Conservation (phyloP, 2,113 vertebrate genomes). For the Globicephala melas region DNA sequence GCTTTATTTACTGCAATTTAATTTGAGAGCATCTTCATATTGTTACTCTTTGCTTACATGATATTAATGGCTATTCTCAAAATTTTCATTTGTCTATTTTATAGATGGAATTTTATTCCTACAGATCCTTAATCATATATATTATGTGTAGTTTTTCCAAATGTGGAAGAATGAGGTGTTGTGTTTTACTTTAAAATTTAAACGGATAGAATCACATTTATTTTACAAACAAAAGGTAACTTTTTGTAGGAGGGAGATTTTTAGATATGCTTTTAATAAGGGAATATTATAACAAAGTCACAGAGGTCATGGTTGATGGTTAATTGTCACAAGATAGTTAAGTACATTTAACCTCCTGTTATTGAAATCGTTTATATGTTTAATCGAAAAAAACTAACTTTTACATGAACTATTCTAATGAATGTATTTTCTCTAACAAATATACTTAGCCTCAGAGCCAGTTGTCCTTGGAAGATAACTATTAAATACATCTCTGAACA, state of each 20-base stretch:
- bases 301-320: neutral
- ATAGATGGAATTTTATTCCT: neutral
- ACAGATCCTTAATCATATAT: neutral
- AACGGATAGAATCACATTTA: neutral
- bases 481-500: neutral
- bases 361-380: slow-evolving; percentile 13
- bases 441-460: neutral
- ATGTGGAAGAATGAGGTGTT: neutral
- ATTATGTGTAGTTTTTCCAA: neutral
- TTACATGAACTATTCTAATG: neutral
- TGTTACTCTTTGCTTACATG: neutral
- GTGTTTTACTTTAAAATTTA: neutral
- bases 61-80: neutral
- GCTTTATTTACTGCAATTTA: neutral
- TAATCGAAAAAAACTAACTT: neutral
- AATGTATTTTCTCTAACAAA: neutral
- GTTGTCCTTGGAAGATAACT: neutral
- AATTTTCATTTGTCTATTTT: neutral
- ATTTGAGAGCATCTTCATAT: neutral
- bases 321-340: neutral
- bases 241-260: neutral
- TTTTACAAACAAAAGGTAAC: neutral
- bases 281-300: neutral
- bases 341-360: neutral
- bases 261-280: neutral